Base-by-base conservation (phyloP, 2,888 invertebrate species). In the Eurytoma californica region DNA sequence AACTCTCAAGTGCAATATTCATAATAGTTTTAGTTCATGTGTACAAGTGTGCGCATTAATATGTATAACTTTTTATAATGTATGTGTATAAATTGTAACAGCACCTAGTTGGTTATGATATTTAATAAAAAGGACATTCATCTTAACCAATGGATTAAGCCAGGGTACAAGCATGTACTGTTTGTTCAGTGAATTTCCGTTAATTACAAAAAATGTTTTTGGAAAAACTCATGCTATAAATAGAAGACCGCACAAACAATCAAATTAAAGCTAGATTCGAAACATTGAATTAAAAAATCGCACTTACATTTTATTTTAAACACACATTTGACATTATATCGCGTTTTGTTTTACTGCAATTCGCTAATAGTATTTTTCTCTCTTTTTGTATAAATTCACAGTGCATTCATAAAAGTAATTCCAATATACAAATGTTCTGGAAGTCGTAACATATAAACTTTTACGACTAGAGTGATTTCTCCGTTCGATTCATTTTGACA, bases 331-430 rank as follows among this genome's bases (percentile, higher is more conserved):
- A 65, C 39, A 65, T 57, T 65, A 39, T 24, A 28, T 65, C 57
- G 73, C 13, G 14, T 57, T 53, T 55, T 24, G 39, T 20, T n/a
- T 55, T 20, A 39, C 49, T 47, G 24, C 24, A 18, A 63, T 49
- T 63, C 9, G 14, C 12, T 60, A 14, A 58, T 70, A 14, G 24
- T 66, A 65, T 66, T 58, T 72, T 39, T 18, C 14, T 68, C 39
- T 9, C 28, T 30, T n/a, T 58, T 57, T 51, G n/a, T 69, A 60
- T 65, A 76, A 76, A 75, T 79, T 76, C 68, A 72, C 68, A 72
- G 63, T 69, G 73, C 69, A 77, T 68, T 77, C 20, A 12, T 80
- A 77, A 80, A 70, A 67, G 55, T 77, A 77, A 74, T 12, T 80
- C 65, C 47, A 30, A 39, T 67, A 69, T 77, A 77, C 47, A 69